These are phyloP conservation scores for Coracias cyanogaster DNA, from an alignment of 2,797 vertebrate genomes.

Conservation along the genomic window DNA sequence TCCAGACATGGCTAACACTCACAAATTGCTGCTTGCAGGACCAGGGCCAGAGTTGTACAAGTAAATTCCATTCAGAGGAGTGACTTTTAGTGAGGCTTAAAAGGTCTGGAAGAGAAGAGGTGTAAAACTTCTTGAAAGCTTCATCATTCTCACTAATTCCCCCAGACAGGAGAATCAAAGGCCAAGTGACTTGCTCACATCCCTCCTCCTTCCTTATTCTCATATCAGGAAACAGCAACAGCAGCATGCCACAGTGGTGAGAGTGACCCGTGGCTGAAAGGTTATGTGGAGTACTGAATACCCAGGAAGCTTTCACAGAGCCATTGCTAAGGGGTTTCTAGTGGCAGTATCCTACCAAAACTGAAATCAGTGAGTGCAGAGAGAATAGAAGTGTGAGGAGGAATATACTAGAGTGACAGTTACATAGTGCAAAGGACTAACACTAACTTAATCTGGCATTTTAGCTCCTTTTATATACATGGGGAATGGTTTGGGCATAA, in stretches of 20 bases:
- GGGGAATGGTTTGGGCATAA: not conserved
- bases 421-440: not conserved
- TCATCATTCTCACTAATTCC: not conserved
- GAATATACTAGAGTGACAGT: not conserved
- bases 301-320: not conserved
- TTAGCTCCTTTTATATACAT: not conserved
- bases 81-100: not conserved
- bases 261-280: not conserved
- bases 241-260: not conserved
- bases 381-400: not conserved
- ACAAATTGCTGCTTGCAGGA: not conserved
- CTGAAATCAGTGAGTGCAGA: not conserved
- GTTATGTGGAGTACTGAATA: not conserved
- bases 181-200: not conserved
- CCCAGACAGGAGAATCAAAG: constrained; percentile 4
- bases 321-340: not conserved
- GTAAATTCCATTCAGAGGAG: not conserved
- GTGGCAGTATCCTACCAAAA: not conserved
- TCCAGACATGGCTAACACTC: not conserved
- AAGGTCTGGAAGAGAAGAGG: not conserved
- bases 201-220: not conserved
- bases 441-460: not conserved
- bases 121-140: constrained; percentile 7
- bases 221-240: not conserved
- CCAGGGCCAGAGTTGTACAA: not conserved